Evolutionary conservation across 2,113 vertebrate genomes (phyloP), one percentile per base, ranked within the genome.

Genomic region (Nothobranchius furzeri): DNA sequence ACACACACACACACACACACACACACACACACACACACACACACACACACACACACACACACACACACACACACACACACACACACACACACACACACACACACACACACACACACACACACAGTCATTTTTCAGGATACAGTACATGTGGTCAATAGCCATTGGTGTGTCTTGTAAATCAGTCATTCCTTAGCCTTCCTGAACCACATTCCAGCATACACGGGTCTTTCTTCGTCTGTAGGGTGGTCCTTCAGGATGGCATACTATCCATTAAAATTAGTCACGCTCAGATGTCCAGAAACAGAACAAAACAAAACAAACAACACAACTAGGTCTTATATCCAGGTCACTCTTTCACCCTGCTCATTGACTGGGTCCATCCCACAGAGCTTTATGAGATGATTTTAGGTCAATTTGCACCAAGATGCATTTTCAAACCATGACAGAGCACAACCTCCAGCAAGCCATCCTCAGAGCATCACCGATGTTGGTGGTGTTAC

Each of bases 131-230:
- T 70, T 82, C 76, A 85, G 72, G 64, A 73, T 76, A 77, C 69
- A 72, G 58, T 69, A 60, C 70, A 84, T 86, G 82, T 85, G 78
- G 75, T 84, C 85, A 89, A 86, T 81, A 83, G 86, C 75, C 74
- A 82, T 70, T 72, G 64, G 45, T 79, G 61, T 76, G 76, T 87
- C 73, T 49, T 69, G 54, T 86, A 84, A 73, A 88, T 87, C 81
- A 73, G 11, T 85, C 83, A 80, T 69, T 58, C 14, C 1, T 72
- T 43, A 60, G 60, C 61, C 40, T 52, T 70, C 17, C 60, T 56
- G 46, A 78, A 60, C 55, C 66, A 12, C 57, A 54, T 53, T 30
- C 57, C 15, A 12, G 13, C 50, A 14, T 65, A 50, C 17, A 0
- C 40, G 2, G 54, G 66, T 68, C 35, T 63, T 35, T 12, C 14